These are phyloP conservation scores for Drosophila takahashii DNA, from an alignment of 1,140 invertebrate species.

Conservation along the genomic window DNA sequence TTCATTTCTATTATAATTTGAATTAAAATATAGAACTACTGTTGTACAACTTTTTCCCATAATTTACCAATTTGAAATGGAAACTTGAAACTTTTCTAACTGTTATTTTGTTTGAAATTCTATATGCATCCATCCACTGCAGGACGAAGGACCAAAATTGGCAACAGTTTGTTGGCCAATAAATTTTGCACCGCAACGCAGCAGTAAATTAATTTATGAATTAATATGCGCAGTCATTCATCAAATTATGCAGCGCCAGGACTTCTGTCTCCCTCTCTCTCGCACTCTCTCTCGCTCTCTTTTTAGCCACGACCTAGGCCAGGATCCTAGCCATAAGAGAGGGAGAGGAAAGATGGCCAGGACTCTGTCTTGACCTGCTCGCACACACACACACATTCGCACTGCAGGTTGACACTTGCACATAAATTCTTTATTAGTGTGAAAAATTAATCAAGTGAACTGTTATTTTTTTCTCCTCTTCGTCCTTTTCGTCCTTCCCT, in stretches of 20 bases:
- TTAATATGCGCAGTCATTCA: slow-evolving; percentile 82
- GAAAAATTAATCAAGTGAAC: slow-evolving; percentile 81
- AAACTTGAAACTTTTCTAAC: too few relatives aligned
- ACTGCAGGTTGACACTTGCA: slow-evolving; percentile 77
- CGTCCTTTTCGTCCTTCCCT: slow-evolving; percentile 3
- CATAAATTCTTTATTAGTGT: slow-evolving; percentile 83
- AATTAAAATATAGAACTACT: too few relatives aligned
- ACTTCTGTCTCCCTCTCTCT: background rate
- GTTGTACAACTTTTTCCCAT: too few relatives aligned
- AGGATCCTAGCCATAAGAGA: slow-evolving; percentile 12
- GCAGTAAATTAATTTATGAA: slow-evolving; percentile 79
- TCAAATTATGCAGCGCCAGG: slow-evolving; percentile 59
- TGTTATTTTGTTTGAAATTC: background rate
- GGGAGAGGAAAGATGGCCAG: background rate
- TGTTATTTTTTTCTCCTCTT: slow-evolving; percentile 34
- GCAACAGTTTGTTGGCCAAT: slow-evolving; percentile 65
- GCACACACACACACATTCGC: slow-evolving; percentile 37
- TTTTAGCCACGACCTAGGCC: slow-evolving; percentile 37
- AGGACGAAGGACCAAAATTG: slow-evolving; percentile 5
- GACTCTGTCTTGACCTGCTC: slow-evolving; percentile 69
- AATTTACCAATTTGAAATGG: background rate
- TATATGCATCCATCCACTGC: background rate
- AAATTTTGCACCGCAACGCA: slow-evolving; percentile 58
- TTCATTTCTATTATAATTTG: too few relatives aligned
- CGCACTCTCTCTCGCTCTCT: background rate